Percentiles rank a stretch among this genome's conserved stretches.
Evolutionary conservation across 2,888 invertebrate genomes (phyloP).

Genomic region (Notodonta ziczac): DNA sequence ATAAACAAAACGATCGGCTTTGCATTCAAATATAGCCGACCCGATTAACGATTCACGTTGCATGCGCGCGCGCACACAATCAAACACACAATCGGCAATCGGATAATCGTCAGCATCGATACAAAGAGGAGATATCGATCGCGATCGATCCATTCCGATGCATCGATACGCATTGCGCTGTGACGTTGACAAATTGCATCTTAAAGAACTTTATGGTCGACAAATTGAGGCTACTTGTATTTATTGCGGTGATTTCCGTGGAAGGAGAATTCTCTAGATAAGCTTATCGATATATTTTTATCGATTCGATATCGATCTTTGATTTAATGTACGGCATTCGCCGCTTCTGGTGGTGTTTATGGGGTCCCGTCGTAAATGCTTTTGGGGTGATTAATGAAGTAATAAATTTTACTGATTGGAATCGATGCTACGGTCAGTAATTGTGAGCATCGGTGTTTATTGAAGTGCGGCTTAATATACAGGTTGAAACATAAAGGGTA

Average conservation of each 20-base stretch:
- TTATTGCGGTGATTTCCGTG: slow-evolving; percentile 54
- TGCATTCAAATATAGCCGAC: slow-evolving; percentile 63
- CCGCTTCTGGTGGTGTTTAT: slow-evolving; percentile 31
- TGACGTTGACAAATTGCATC: slow-evolving; percentile 79
- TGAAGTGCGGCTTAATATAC: not conserved
- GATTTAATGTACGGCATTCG: slow-evolving; percentile 33
- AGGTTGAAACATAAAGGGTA: too few species aligned
- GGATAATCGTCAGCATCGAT: slow-evolving; percentile 68
- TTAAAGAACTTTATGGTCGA: slow-evolving; percentile 68
- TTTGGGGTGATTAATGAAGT: slow-evolving; percentile 36
- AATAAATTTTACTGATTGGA: slow-evolving; percentile 36
- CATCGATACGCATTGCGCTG: slow-evolving; percentile 67
- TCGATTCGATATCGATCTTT: slow-evolving; percentile 48
- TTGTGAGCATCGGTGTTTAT: slow-evolving; percentile 24
- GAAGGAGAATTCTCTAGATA: slow-evolving; percentile 51
- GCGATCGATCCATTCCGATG: slow-evolving; percentile 68
- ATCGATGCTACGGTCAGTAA: slow-evolving; percentile 12
- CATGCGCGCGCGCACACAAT: slow-evolving; percentile 49
- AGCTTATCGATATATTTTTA: slow-evolving; percentile 49
- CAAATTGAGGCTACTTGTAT: slow-evolving; percentile 76
- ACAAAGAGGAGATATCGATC: slow-evolving; percentile 76
- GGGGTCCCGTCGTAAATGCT: slow-evolving; percentile 18
- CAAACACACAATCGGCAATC: slow-evolving; percentile 56
- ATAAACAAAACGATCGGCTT: slow-evolving; percentile 62
- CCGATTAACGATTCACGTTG: slow-evolving; percentile 62